Evolutionary conservation across 2,113 vertebrate species (phyloP).

Genomic region (Pipra filicauda): DNA sequence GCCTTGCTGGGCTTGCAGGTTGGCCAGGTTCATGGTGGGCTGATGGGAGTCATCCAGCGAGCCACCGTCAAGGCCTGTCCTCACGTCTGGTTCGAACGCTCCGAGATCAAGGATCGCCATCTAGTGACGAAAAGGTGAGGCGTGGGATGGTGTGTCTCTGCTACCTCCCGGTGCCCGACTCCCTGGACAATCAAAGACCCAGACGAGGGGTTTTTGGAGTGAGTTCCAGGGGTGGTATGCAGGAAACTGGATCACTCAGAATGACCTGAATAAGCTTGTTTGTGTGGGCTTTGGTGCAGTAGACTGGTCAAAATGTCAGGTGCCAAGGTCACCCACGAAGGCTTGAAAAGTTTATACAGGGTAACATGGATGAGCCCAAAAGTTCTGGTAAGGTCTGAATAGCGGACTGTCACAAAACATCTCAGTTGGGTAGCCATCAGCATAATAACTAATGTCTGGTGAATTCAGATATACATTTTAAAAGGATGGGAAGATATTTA

Average conservation of each 20-base stretch:
- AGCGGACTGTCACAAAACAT: neutral
- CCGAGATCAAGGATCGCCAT: slow-evolving; percentile 91
- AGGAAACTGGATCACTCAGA: neutral
- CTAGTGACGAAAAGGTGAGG: slow-evolving; percentile 88
- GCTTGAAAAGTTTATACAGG: neutral
- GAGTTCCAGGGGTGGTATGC: neutral
- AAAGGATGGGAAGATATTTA: neutral
- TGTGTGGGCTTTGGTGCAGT: neutral
- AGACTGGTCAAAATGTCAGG: neutral
- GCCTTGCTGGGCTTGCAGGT: slow-evolving; percentile 73
- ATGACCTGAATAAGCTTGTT: neutral
- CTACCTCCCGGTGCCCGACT: neutral
- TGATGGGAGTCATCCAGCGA: slow-evolving; percentile 93
- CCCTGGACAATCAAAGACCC: neutral
- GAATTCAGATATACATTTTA: neutral
- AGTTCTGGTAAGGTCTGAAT: neutral
- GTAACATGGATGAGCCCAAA: neutral
- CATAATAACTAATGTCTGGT: neutral
- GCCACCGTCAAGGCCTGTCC: slow-evolving; percentile 91
- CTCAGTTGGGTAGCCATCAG: neutral
- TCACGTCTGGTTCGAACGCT: slow-evolving; percentile 96
- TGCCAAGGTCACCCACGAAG: neutral
- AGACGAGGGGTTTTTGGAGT: neutral
- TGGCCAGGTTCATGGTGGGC: slow-evolving; percentile 90
- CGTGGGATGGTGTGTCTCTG: neutral